A percentile compares a stretch with the other conserved stretches of the same genome.
Conservation (phyloP, 2,113 vertebrate genomes). For the Cyanoramphus novaezelandiae region DNA sequence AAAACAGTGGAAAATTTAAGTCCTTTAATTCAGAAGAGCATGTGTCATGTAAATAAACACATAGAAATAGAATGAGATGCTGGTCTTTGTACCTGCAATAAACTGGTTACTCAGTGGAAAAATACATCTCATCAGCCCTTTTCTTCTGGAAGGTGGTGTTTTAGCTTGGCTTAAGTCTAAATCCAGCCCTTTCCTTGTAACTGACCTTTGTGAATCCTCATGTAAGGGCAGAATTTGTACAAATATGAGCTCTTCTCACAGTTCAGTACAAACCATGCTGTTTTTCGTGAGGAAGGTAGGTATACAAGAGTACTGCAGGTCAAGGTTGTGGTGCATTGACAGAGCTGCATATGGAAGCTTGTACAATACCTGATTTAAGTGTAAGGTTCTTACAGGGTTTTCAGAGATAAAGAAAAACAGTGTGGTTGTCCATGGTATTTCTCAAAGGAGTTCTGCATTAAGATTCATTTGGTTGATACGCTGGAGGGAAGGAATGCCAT, state of each 20-base stretch:
- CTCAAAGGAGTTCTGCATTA: not conserved
- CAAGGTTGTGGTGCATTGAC: not conserved
- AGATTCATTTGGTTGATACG: not conserved
- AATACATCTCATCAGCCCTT: not conserved
- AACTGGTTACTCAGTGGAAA: not conserved
- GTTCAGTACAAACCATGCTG: not conserved
- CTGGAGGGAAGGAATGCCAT: not conserved
- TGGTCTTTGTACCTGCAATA: not conserved
- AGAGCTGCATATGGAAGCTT: not conserved
- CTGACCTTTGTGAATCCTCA: not conserved
- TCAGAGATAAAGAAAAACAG: not conserved
- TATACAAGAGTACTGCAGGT: not conserved
- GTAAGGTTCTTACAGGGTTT: not conserved
- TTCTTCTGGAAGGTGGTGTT: not conserved
- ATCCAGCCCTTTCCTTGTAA: not conserved
- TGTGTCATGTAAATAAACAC: not conserved
- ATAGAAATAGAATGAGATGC: not conserved
- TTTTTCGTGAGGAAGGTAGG: not conserved
- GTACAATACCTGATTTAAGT: not conserved
- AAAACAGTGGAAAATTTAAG: not conserved
- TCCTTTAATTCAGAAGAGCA: not conserved
- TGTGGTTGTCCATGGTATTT: not conserved
- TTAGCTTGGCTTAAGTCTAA: not conserved
- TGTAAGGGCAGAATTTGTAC: not conserved
- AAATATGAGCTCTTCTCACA: constrained; percentile 9